These are phyloP conservation scores for Xestia xanthographa DNA, from an alignment of 2,888 invertebrate species.

Conservation along the genomic window DNA sequence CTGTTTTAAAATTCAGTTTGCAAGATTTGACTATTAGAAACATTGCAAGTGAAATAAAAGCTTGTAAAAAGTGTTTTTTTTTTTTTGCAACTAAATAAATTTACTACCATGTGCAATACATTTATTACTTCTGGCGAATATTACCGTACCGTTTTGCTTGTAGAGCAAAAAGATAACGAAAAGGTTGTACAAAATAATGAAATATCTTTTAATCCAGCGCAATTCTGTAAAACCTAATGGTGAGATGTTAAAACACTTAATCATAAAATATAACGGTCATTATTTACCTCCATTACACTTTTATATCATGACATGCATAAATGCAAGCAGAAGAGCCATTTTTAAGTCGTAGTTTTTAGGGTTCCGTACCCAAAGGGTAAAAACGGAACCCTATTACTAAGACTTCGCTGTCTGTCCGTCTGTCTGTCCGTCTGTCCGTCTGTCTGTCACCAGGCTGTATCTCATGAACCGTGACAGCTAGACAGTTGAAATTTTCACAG, in stretches of 20 bases:
- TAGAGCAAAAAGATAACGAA: background rate
- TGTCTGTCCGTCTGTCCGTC: too few species aligned
- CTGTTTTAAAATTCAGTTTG: too few species aligned
- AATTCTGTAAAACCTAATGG: conserved; percentile 43
- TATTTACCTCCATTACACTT: conserved; percentile 52
- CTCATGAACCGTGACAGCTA: too few species aligned
- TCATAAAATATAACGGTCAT: conserved; percentile 53
- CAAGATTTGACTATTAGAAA: too few species aligned
- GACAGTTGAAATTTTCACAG: too few species aligned
- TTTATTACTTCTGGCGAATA: background rate
- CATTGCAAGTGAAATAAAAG: too few species aligned
- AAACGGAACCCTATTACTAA: too few species aligned
- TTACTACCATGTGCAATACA: background rate
- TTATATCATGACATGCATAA: conserved; percentile 14
- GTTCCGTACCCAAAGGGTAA: too few species aligned
- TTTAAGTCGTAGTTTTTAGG: background rate
- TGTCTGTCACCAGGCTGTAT: too few species aligned
- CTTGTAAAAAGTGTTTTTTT: background rate
- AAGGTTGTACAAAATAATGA: conserved; percentile 14
- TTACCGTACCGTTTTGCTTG: background rate
- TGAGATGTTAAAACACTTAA: conserved; percentile 55
- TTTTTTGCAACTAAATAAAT: background rate
- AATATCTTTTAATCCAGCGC: conserved; percentile 24
- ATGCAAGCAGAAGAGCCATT: conserved; percentile 28
- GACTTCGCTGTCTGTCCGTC: too few species aligned